Base-by-base conservation (phyloP, 1,140 invertebrate species). In the Lepidostoma basale region DNA sequence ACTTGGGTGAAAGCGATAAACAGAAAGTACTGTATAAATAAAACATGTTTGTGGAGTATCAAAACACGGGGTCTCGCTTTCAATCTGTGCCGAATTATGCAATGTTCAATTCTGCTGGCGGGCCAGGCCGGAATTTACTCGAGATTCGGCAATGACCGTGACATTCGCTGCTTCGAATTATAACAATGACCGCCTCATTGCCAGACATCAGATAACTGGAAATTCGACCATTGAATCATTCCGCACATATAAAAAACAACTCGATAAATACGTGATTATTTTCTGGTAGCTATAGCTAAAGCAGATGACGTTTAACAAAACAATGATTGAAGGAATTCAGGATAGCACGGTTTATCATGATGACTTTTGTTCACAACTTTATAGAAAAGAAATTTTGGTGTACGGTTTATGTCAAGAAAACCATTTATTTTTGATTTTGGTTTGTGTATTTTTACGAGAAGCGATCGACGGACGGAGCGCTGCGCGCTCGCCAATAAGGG, bases 21-120 rank as follows among this genome's bases (percentile, higher is more conserved):
- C 8, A 49, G 18, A 25, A 49, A 12, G 45, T 49, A 22, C 14
- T 22, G 44, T 47, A 10, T 49, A 22, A 49, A 49, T 49, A 49
- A 49, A 49, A 26, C 45, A 26, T 22, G 45, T 25, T 23, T 12
- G 45, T 49, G 20, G 22, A 49, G n/a, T 36, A 44, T 42, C 36
- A 39, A 66, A 66, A 40, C 63, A 67, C 44, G 28, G 23, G 56
- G 60, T 70, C 58, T 70, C 68, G 68, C 68, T 70, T 70, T 70
- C 68, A 28, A 62, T 66, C 63, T 42, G 63, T 62, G 62, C 62
- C 63, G 63, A 62, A 66, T 70, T 70, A 66, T 62, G 64, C 54
- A 59, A 47, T 36, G 49, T 25, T 10, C 54, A 58, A 54, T 40
- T 30, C 12, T 56, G 23, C 62, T 36, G 40, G 54, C 52, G 25